Conservation (phyloP, 2,888 invertebrate genomes). For the Dryadula phaetusa region DNA sequence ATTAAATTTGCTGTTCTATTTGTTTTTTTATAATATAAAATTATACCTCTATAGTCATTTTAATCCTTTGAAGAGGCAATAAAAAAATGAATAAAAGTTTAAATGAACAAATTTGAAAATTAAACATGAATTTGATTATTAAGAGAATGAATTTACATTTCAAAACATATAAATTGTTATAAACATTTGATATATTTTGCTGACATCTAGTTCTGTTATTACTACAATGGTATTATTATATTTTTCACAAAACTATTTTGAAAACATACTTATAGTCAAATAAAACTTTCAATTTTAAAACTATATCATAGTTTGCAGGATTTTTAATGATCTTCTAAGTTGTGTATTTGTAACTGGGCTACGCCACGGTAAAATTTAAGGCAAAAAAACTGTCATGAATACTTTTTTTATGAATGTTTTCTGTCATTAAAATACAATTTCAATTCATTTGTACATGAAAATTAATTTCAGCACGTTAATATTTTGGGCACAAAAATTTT, state of each 20-base stretch:
- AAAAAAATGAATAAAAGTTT: no score
- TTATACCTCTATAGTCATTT: no score
- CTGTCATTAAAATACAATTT: neutral
- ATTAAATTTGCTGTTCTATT: no score
- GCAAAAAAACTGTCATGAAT: neutral
- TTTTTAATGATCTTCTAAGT: no score
- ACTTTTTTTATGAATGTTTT: neutral
- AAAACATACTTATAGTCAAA: neutral
- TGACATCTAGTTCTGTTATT: neutral
- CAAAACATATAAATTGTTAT: neutral
- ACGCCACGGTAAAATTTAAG: no score
- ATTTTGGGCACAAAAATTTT: constrained; percentile 60
- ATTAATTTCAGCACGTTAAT: constrained; percentile 40
- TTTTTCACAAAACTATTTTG: no score
- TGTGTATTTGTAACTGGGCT: neutral
- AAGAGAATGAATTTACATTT: neutral
- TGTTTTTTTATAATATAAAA: no score
- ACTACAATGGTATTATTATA: neutral
- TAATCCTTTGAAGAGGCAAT: no score
- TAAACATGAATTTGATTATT: neutral
- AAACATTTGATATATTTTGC: neutral
- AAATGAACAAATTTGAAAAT: neutral
- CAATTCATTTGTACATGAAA: constrained; percentile 8
- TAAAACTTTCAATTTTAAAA: neutral
- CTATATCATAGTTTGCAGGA: no score